Evolutionary conservation across 2,113 vertebrate genomes (phyloP), one percentile per base, ranked within the genome.

Genomic region (Neodon shergylaensis): DNA sequence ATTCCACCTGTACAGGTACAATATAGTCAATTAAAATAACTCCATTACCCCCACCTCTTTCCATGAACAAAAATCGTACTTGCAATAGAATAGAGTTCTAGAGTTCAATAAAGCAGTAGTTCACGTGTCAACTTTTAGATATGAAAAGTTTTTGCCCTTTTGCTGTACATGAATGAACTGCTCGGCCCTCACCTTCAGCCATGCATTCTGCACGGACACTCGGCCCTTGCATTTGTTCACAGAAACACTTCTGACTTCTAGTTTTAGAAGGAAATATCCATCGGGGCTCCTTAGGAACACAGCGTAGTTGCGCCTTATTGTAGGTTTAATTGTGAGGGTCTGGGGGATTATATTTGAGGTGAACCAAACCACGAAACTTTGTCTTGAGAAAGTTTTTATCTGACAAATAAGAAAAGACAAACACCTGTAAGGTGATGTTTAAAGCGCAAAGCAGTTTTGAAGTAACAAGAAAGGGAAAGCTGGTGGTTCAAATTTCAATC

Each of bases 401-500:
- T 98, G 98, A 98, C 98, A 98, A 95, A 97, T 91, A 95, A 93
- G 95, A 97, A 97, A 97, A 97, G 98, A 98, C 97, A 97, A 98
- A 97, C 97, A 98, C 98, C 98, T 98, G 98, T 98, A 98, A 96
- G 95, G 97, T 98, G 97, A 98, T 97, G 63, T 98, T 98, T 98
- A 98, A 96, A 98, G 96, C 96, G 87, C 74, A 98, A 98, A 98
- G 97, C 97, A 94, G 96, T 97, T 98, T 97, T 97, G 98, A 98
- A 98, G 95, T 97, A 95, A 93, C 97, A 98, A 98, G 97, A 98
- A 98, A 98, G 98, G 91, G 96, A 96, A 97, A 98, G 97, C 90
- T 97, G 96, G 98, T 73, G 97, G 98, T 98, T 98, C 98, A 98
- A 88, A 97, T 98, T 99, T 99, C 98, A 99, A 95, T 97, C 96